Evolutionary conservation across 2,113 vertebrate species (phyloP).

Genomic region (Chamaetylas fuelleborni): DNA sequence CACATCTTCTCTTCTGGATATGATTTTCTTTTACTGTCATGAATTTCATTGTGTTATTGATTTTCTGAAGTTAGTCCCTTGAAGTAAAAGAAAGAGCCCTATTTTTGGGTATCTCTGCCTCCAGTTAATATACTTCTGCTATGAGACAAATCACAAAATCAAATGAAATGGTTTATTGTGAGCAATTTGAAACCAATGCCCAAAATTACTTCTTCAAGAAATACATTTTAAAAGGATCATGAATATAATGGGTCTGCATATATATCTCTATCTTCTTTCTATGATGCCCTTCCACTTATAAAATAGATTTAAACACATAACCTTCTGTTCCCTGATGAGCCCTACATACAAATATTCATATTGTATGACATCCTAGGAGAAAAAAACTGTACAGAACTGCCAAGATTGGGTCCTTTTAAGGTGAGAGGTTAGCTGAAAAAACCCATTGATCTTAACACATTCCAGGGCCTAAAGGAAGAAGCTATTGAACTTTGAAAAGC

Average conservation of each 20-base stretch:
- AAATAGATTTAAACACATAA: not conserved
- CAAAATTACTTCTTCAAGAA: not conserved
- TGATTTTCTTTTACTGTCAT: not conserved
- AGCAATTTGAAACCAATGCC: not conserved
- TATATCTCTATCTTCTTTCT: not conserved
- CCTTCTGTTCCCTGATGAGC: not conserved
- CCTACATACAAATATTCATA: not conserved
- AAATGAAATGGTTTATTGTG: not conserved
- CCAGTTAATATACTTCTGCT: not conserved
- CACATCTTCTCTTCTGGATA: not conserved
- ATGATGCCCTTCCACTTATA: not conserved
- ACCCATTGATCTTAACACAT: not conserved
- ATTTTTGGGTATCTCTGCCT: not conserved
- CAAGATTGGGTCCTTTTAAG: not conserved
- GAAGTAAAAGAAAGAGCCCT: not conserved
- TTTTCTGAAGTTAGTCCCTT: not conserved
- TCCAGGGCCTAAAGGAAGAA: not conserved
- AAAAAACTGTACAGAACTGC: not conserved
- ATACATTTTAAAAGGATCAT: not conserved
- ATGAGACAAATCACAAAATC: not conserved
- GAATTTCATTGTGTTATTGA: not conserved
- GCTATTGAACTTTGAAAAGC: not conserved
- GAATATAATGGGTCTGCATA: not conserved
- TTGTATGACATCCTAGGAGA: not conserved
- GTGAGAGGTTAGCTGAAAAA: not conserved